Percentiles rank a stretch among this genome's conserved stretches.
Conservation (phyloP, 2,113 vertebrate species). For the Hypanus sabinus region DNA sequence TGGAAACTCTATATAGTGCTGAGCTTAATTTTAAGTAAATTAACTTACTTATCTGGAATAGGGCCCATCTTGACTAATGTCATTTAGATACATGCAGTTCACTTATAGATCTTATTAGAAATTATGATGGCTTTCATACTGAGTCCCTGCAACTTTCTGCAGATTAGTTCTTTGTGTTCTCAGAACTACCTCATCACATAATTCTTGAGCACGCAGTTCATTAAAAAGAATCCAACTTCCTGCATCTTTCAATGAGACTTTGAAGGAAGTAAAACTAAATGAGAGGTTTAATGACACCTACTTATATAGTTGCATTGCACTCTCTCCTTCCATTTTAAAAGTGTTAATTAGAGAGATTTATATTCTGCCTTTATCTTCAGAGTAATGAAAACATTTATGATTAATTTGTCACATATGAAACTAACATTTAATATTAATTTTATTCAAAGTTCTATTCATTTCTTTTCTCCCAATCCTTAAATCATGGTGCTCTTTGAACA, state of each 20-base stretch:
- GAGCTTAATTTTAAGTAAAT: not conserved
- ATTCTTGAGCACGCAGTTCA: not conserved
- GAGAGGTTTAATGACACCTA: no score
- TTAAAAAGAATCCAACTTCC: not conserved
- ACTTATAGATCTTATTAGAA: not conserved
- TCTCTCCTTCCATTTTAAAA: not conserved
- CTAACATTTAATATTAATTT: not conserved
- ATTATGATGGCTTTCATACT: not conserved
- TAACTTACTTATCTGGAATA: not conserved
- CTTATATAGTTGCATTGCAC: not conserved
- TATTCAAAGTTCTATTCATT: not conserved
- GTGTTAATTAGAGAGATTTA: not conserved
- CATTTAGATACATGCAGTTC: not conserved
- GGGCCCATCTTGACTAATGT: not conserved
- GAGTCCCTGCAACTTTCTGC: not conserved
- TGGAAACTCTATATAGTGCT: not conserved
- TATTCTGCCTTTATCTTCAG: not conserved
- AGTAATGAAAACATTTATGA: not conserved
- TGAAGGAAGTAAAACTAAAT: not conserved
- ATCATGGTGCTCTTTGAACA: not conserved
- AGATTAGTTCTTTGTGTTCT: not conserved
- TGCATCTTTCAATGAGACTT: not conserved
- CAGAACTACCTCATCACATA: not conserved
- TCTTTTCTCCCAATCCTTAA: no score
- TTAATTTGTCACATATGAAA: not conserved